Evolutionary conservation across 2,113 vertebrate species (phyloP).

Genomic region (Electrona antarctica): DNA sequence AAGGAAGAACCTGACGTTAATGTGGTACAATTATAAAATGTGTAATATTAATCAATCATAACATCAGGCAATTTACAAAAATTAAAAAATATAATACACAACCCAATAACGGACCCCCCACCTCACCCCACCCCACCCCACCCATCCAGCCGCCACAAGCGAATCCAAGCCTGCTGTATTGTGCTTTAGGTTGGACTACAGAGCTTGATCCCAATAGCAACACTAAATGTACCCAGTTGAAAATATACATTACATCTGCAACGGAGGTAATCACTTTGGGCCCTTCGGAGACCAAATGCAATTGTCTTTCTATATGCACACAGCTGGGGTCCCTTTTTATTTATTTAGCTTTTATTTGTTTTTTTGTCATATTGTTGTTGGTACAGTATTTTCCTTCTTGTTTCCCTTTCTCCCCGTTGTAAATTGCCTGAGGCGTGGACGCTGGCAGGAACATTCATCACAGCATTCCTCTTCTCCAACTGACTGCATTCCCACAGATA

Average conservation of each 20-base stretch:
- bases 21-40: no score
- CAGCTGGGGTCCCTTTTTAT: background rate
- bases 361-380: background rate
- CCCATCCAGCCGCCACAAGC: no score
- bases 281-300: background rate
- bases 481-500: slow-evolving; percentile 27
- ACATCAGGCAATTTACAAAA: no score
- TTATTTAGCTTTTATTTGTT: background rate
- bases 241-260: no score
- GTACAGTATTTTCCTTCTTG: background rate
- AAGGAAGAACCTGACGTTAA: no score
- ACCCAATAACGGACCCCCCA: no score
- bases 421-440: background rate
- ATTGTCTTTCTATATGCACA: background rate
- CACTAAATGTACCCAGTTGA: no score
- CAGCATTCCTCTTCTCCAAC: slow-evolving; percentile 9
- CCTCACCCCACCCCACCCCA: no score
- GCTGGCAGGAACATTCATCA: slow-evolving; percentile 25
- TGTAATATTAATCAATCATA: no score
- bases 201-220: background rate
- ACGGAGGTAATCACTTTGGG: background rate
- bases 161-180: no score
- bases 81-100: no score
- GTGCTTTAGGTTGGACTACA: no score
- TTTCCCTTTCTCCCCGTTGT: background rate